Conservation (phyloP, 2,888 invertebrate genomes). For the Rhogogaster chlorosoma region DNA sequence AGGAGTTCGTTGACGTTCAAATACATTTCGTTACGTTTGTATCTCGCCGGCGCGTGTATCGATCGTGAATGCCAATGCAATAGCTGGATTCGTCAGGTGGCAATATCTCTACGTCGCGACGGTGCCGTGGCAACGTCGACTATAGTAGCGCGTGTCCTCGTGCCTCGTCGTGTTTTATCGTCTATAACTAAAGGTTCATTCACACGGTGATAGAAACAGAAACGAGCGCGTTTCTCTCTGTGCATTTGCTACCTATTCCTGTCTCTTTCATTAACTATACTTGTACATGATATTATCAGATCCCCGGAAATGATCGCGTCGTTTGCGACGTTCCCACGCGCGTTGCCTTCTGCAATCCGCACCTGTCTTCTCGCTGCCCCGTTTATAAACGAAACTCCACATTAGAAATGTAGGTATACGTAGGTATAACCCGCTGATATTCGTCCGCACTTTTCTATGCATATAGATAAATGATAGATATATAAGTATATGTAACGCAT, state of each 20-base stretch:
- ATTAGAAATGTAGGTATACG: too few relatives aligned
- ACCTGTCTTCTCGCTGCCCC: not conserved
- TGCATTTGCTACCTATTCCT: not conserved
- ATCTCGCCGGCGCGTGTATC: not conserved
- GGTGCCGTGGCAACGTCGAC: not conserved
- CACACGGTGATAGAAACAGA: not conserved
- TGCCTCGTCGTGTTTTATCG: not conserved
- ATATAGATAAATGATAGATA: not conserved
- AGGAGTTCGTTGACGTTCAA: not conserved
- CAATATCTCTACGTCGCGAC: conserved; percentile 15
- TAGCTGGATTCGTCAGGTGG: conserved; percentile 27
- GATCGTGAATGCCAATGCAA: conserved; percentile 6
- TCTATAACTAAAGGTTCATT: not conserved
- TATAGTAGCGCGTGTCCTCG: not conserved
- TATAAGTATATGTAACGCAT: not conserved
- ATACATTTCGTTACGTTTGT: not conserved
- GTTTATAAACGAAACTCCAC: not conserved
- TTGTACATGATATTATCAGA: conserved; percentile 15
- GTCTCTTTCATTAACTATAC: conserved; percentile 3
- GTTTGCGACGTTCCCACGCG: conserved; percentile 34
- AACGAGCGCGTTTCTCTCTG: not conserved
- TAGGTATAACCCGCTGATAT: not conserved
- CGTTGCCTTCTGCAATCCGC: not conserved
- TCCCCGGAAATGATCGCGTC: conserved; percentile 37
- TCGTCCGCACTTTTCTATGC: not conserved